Evolutionary conservation across 2,888 invertebrate species (phyloP).

Genomic region (Drosophila monieri): DNA sequence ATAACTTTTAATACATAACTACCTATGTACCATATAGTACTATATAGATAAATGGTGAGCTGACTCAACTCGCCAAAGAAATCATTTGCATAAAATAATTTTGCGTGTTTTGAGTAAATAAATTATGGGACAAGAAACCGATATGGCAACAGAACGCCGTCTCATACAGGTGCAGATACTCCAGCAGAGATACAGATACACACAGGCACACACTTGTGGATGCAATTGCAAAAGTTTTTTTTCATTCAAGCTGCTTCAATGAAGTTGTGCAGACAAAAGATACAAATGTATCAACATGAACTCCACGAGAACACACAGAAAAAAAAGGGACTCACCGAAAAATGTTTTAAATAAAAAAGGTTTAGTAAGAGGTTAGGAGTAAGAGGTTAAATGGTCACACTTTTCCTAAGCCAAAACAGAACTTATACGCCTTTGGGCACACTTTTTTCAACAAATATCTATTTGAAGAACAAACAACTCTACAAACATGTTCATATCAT

Average conservation of each 20-base stretch:
- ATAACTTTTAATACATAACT: neutral
- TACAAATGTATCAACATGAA: constrained; percentile 31
- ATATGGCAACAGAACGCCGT: constrained; percentile 19
- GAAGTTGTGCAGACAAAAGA: constrained; percentile 38
- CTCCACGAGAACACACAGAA: neutral
- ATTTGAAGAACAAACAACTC: too few relatives aligned
- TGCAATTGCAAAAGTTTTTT: constrained; percentile 30
- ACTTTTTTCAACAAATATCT: too few relatives aligned
- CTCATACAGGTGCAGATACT: constrained; percentile 22
- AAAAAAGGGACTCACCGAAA: too few relatives aligned
- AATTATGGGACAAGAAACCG: constrained; percentile 62
- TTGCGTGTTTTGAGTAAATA: constrained; percentile 79
- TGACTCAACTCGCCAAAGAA: constrained; percentile 67
- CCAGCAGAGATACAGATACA: neutral
- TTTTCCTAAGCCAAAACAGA: neutral
- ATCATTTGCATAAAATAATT: constrained; percentile 79
- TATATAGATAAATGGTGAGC: constrained; percentile 17
- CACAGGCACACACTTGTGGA: constrained; percentile 19
- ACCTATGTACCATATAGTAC: neutral
- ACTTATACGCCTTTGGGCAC: too few relatives aligned
- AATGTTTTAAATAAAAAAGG: too few relatives aligned
- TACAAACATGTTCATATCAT: too few relatives aligned
- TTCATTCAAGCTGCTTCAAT: constrained; percentile 15
- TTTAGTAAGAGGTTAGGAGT: too few relatives aligned
- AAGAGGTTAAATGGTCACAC: too few relatives aligned